These are phyloP conservation scores for Entelurus aequoreus DNA, from an alignment of 2,113 vertebrate genomes.

Conservation along the genomic window DNA sequence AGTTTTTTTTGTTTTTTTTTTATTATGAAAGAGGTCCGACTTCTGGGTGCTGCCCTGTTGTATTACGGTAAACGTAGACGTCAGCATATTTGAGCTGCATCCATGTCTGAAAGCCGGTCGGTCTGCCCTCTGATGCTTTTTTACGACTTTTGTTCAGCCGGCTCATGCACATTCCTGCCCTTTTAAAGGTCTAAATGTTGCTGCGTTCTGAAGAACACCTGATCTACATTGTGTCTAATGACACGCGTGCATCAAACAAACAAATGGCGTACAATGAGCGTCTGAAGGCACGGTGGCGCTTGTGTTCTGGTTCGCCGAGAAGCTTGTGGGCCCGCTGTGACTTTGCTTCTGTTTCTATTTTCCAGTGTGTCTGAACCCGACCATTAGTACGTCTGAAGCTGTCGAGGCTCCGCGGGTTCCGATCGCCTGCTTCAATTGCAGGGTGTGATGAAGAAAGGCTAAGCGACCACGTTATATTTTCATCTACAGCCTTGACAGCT, in stretches of 20 bases:
- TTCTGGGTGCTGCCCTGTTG: not conserved
- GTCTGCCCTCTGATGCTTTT: not conserved
- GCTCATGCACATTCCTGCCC: not conserved
- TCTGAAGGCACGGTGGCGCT: constrained; percentile 59
- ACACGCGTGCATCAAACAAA: constrained; percentile 24
- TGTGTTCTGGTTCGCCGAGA: constrained; percentile 56
- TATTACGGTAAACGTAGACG: not conserved
- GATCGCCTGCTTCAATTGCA: constrained; percentile 40
- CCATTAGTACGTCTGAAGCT: constrained; percentile 58
- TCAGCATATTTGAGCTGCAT: not conserved
- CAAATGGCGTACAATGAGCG: constrained; percentile 60
- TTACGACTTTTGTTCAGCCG: not conserved
- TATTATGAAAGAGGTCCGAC: not conserved
- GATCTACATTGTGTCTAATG: constrained; percentile 13
- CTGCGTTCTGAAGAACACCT: not conserved
- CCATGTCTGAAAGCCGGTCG: not conserved
- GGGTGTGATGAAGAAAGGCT: constrained; percentile 38
- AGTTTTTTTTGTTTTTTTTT: not conserved
- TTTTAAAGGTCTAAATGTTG: not conserved
- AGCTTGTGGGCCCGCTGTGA: constrained; percentile 44
- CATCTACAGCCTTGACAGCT: constrained; percentile 27
- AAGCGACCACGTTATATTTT: constrained; percentile 44
- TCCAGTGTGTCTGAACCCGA: constrained; percentile 38
- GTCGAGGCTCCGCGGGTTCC: constrained; percentile 48
- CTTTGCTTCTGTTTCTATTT: constrained; percentile 49